A percentile compares a stretch with the other conserved stretches of the same genome.
Conservation (phyloP, 2,113 vertebrate genomes). For the Epinephelus cyanopodus region DNA sequence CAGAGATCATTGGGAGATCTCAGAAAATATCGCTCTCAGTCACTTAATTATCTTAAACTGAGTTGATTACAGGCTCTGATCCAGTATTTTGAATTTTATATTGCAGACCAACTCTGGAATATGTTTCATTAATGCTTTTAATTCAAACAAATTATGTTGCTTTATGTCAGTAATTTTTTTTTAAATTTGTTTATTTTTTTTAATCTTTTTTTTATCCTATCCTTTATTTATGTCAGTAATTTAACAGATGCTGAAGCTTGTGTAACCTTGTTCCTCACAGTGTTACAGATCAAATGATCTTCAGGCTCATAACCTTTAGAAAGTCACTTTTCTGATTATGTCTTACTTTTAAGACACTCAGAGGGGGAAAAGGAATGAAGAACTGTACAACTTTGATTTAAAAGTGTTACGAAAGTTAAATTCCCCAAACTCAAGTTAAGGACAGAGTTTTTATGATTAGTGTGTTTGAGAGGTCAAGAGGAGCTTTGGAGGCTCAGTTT, state of each 20-base stretch:
- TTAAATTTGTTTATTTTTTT: no score
- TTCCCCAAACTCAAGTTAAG: not conserved
- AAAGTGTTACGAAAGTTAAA: not conserved
- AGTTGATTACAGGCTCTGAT: not conserved
- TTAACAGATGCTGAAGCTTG: not conserved
- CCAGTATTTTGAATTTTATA: not conserved
- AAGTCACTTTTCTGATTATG: no score
- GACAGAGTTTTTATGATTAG: not conserved
- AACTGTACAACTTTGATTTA: not conserved
- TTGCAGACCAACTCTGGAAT: not conserved
- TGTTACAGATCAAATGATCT: no score
- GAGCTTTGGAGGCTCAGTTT: conserved; percentile 27
- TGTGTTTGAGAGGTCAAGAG: conserved; percentile 25
- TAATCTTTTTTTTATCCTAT: no score
- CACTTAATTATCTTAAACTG: not conserved
- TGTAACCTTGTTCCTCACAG: no score
- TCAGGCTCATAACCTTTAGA: no score
- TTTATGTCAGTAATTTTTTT: no score
- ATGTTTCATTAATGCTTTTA: not conserved
- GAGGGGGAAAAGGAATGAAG: no score
- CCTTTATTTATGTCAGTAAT: no score
- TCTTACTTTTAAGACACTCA: no score
- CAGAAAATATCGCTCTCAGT: not conserved
- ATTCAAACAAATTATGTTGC: not conserved
- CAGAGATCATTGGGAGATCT: not conserved